A percentile compares a stretch with the other conserved stretches of the same genome.
phyloP scores from a whole-genome alignment of 2,113 vertebrate species.

The Chrysochloris asiatica region DNA sequence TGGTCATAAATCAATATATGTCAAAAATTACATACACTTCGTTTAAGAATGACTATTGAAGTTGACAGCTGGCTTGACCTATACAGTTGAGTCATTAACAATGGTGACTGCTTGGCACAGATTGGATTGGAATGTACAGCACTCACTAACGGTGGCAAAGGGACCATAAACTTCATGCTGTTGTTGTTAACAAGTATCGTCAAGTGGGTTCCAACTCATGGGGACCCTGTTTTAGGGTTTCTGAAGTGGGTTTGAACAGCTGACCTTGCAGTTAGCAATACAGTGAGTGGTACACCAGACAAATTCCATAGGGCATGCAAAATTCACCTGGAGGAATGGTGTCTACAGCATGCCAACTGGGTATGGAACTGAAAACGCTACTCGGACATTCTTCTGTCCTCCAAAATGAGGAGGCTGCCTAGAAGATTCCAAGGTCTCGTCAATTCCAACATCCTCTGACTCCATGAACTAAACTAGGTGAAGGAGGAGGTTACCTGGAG shows the following conservation, averaged over 20 bases:
- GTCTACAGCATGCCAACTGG: background rate
- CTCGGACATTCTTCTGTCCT: background rate
- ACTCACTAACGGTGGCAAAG: background rate
- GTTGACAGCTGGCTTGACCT: background rate
- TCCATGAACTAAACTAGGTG: background rate
- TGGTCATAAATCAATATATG: background rate
- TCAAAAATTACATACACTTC: background rate
- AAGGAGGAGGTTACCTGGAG: background rate
- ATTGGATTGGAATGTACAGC: background rate
- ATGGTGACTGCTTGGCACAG: background rate
- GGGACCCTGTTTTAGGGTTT: too few species aligned
- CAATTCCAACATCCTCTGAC: background rate
- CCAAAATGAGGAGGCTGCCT: background rate
- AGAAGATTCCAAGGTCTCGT: background rate
- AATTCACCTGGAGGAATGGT: background rate
- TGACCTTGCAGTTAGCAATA: too few species aligned
- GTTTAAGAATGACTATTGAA: background rate
- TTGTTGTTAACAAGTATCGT: too few species aligned
- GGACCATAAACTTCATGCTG: background rate
- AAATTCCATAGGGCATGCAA: background rate
- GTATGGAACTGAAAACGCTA: background rate
- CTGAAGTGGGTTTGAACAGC: too few species aligned
- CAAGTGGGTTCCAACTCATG: too few species aligned
- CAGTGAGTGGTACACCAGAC: too few species aligned
- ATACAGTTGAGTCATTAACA: background rate